A percentile compares a stretch with the other conserved stretches of the same genome.
phyloP scores from a whole-genome alignment of 64 coral and sea anemone species.

The Catalaphyllia jardinei region DNA sequence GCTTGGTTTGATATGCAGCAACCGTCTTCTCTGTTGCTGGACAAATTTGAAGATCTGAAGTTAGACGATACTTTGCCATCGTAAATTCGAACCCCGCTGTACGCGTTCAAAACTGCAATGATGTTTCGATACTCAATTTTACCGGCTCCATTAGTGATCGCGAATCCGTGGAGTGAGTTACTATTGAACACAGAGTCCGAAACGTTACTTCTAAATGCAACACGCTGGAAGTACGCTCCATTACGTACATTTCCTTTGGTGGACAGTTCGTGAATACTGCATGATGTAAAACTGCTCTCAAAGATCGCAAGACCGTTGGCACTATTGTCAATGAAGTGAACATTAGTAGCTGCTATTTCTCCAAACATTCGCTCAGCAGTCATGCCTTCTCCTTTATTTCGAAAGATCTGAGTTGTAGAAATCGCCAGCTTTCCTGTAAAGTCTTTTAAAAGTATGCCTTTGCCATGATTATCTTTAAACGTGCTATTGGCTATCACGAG shows the following conservation, averaged over 20 bases:
- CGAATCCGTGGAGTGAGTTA: slow-evolving; percentile 34
- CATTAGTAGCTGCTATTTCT: neutral
- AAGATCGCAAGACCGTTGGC: slow-evolving; percentile 28
- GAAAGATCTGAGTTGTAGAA: slow-evolving; percentile 22
- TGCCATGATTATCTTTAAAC: slow-evolving; percentile 55
- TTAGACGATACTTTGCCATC: slow-evolving; percentile 43
- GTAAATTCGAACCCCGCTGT: slow-evolving; percentile 43
- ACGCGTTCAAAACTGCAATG: slow-evolving; percentile 14
- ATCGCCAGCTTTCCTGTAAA: slow-evolving; percentile 34
- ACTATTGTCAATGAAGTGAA: slow-evolving; percentile 24
- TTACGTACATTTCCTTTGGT: slow-evolving; percentile 30
- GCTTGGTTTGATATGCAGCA: slow-evolving; percentile 57
- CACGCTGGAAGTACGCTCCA: slow-evolving; percentile 34
- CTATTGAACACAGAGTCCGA: slow-evolving; percentile 16
- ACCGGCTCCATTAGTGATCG: slow-evolving; percentile 19
- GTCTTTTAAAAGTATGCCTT: slow-evolving; percentile 41
- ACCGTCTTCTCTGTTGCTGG: slow-evolving; percentile 54
- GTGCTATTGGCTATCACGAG: slow-evolving; percentile 46
- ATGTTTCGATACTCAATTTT: slow-evolving; percentile 10
- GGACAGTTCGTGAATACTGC: slow-evolving; percentile 11
- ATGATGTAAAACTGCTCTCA: slow-evolving; percentile 34
- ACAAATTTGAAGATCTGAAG: slow-evolving; percentile 23
- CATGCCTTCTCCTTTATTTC: slow-evolving; percentile 48
- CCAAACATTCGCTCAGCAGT: slow-evolving; percentile 27
- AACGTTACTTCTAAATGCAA: slow-evolving; percentile 41